Conservation (phyloP, 2,888 invertebrate genomes). For the Hydrotaea diabolus region DNA sequence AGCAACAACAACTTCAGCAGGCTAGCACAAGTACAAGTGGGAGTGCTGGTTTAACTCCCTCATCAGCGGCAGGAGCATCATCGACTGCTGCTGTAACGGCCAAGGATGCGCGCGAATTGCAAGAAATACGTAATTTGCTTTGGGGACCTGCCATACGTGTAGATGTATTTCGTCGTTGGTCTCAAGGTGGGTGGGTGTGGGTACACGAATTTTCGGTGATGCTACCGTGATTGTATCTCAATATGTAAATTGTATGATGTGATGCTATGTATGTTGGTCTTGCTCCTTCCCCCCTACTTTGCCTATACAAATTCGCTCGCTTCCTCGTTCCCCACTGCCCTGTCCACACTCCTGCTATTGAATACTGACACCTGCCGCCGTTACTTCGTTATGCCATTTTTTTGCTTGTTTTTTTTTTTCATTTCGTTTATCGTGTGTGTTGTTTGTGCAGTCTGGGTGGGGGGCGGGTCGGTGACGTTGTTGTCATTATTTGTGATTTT, state of each 20-base stretch:
- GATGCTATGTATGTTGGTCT: slow-evolving; percentile 4
- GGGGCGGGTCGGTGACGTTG: background rate
- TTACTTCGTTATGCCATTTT: slow-evolving; percentile 28
- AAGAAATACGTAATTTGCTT: slow-evolving; percentile 88
- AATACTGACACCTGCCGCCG: slow-evolving; percentile 33
- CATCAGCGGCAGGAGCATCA: slow-evolving; percentile 24
- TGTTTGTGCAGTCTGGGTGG: background rate
- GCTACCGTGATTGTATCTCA: background rate
- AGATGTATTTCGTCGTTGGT: slow-evolving; percentile 95
- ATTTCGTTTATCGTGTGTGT: background rate
- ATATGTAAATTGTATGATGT: slow-evolving; percentile 16
- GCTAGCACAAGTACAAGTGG: slow-evolving; percentile 59
- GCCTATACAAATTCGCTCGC: background rate
- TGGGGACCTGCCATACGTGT: slow-evolving; percentile 93
- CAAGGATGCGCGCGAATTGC: slow-evolving; percentile 84
- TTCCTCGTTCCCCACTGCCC: background rate
- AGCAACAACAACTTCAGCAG: slow-evolving; percentile 70
- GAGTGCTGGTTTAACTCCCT: slow-evolving; percentile 58
- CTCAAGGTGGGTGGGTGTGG: slow-evolving; percentile 85
- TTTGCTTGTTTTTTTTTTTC: background rate
- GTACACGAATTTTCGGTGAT: slow-evolving; percentile 14
- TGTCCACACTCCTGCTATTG: background rate
- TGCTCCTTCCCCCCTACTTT: background rate
- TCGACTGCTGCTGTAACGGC: slow-evolving; percentile 73
- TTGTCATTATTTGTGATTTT: slow-evolving; percentile 35